Conservation (phyloP, 2,113 vertebrate species). For the Halcyon senegalensis region DNA sequence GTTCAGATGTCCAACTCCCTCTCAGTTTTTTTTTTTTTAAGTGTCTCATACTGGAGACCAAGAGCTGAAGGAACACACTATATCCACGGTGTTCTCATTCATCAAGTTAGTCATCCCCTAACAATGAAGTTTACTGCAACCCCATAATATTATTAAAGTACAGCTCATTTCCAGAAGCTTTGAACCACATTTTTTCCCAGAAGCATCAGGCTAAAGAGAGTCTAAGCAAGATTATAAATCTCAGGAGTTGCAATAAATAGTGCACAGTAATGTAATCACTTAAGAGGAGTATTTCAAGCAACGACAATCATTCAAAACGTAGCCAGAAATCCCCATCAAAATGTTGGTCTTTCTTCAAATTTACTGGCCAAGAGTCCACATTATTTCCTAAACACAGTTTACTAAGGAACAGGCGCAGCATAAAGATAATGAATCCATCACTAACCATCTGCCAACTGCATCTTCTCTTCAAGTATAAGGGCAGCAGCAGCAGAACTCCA, state of each 20-base stretch:
- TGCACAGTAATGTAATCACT: neutral
- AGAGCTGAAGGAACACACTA: neutral
- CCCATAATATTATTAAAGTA: neutral
- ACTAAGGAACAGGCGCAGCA: neutral
- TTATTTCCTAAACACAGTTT: neutral
- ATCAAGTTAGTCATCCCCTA: neutral
- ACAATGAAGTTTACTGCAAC: neutral
- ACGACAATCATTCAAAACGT: neutral
- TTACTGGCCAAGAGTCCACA: neutral
- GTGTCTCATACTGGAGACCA: neutral
- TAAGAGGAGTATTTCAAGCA: neutral
- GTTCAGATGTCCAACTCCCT: fast-evolving
- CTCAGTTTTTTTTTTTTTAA: neutral
- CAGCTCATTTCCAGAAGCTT: neutral
- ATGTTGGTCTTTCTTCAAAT: neutral
- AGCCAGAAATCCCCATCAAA: neutral
- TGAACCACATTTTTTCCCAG: neutral
- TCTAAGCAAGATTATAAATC: neutral
- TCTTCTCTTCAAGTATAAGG: neutral
- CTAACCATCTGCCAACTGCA: neutral
- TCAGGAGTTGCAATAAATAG: neutral
- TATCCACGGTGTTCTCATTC: neutral
- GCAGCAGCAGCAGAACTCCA: neutral
- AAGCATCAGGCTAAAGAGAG: neutral
- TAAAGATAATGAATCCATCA: neutral